Percentiles rank a stretch among this genome's conserved stretches.
Evolutionary conservation across 2,113 vertebrate species (phyloP).

Genomic region (Rhinoderma darwinii): DNA sequence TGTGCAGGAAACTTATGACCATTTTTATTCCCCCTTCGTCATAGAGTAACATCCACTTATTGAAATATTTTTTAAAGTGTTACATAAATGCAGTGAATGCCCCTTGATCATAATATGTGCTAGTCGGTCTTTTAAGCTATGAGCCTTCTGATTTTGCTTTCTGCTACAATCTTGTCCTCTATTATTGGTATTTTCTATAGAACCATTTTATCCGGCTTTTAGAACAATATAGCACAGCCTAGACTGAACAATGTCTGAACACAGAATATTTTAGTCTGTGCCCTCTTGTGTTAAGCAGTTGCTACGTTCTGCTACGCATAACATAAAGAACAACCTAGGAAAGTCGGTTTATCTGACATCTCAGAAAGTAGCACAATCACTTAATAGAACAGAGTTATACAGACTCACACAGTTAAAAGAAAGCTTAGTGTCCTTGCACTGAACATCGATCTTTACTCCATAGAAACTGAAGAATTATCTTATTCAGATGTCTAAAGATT

Average conservation of each 20-base stretch:
- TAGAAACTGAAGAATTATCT: background rate
- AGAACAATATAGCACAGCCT: background rate
- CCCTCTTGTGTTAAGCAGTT: background rate
- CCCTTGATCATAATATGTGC: background rate
- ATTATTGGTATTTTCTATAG: constrained; percentile 1
- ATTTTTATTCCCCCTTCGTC: background rate
- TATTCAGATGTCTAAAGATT: background rate
- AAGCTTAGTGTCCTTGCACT: background rate
- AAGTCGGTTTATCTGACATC: background rate
- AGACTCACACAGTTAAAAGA: background rate
- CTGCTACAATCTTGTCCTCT: background rate
- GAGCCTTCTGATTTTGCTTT: background rate
- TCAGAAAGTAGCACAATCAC: background rate
- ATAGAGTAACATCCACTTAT: background rate
- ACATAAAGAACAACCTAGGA: background rate
- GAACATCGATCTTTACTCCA: background rate
- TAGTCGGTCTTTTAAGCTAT: background rate
- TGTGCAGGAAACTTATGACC: background rate
- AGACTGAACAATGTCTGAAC: background rate
- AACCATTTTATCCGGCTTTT: background rate
- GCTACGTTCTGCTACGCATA: no score
- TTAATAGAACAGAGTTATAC: constrained; percentile 14
- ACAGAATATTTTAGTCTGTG: background rate
- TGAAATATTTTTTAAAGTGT: background rate
- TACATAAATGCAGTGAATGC: background rate